A percentile compares a stretch with the other conserved stretches of the same genome.
These are phyloP conservation scores for Iselma pallidipennis DNA, from an alignment of 2,888 invertebrate species.

Conservation along the genomic window DNA sequence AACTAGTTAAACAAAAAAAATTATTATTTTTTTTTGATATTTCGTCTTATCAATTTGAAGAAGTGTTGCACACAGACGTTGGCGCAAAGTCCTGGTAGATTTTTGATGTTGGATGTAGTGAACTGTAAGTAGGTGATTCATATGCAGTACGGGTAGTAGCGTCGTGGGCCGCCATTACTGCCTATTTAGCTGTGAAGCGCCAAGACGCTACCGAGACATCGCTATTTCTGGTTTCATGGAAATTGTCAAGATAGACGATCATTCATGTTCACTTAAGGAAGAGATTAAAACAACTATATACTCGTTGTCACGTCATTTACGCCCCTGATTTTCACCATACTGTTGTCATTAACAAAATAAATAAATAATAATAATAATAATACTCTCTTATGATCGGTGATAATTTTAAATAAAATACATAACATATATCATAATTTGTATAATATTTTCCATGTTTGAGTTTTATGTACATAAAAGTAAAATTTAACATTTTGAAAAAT, in stretches of 20 bases:
- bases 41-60: slow-evolving; percentile 21
- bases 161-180: slow-evolving; percentile 46
- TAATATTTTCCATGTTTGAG: slow-evolving; percentile 7
- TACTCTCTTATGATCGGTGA: not conserved
- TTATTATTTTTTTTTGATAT: not conserved
- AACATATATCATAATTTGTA: slow-evolving; percentile 9
- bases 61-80: slow-evolving; percentile 20
- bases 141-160: slow-evolving; percentile 40
- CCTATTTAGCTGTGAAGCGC: slow-evolving; percentile 45
- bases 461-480: slow-evolving; percentile 2
- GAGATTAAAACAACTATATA: slow-evolving; percentile 29
- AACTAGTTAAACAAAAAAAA: no score
- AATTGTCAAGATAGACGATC: slow-evolving; percentile 34
- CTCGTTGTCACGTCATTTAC: slow-evolving; percentile 26
- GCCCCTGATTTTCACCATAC: not conserved
- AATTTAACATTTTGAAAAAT: slow-evolving; percentile 14
- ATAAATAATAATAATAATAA: not conserved
- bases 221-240: slow-evolving; percentile 30
- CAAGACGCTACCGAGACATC: slow-evolving; percentile 37
- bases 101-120: slow-evolving; percentile 29
- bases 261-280: slow-evolving; percentile 33
- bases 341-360: not conserved
- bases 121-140: slow-evolving; percentile 43
- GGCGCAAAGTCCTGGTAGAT: slow-evolving; percentile 12
- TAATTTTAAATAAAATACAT: not conserved